These are phyloP conservation scores for Furcifer pardalis DNA, from an alignment of 2,797 vertebrate genomes.

Conservation along the genomic window DNA sequence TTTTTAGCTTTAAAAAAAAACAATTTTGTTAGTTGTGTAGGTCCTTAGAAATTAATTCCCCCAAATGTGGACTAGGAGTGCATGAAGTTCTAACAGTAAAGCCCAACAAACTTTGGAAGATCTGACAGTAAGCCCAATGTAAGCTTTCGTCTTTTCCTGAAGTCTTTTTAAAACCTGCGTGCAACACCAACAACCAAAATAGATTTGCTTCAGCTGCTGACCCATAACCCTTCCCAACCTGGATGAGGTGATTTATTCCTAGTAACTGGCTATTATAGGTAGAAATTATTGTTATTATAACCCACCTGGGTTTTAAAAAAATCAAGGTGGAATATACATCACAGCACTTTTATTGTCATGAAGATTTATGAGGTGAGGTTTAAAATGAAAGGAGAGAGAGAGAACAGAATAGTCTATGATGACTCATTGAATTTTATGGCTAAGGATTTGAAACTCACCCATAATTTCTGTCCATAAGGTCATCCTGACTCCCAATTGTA, in stretches of 20 bases:
- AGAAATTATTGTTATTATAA: too few species aligned
- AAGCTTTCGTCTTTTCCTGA: background rate
- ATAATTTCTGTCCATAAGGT: background rate
- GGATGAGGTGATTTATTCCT: background rate
- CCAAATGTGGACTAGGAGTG: background rate
- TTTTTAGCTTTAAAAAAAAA: background rate
- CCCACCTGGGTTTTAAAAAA: background rate
- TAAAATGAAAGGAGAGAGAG: too few species aligned
- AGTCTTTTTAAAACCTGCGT: background rate
- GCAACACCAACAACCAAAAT: background rate
- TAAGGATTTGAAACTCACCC: background rate
- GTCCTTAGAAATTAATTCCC: background rate
- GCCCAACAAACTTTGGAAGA: background rate
- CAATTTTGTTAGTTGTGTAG: background rate
- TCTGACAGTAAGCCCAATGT: background rate
- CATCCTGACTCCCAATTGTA: too few species aligned
- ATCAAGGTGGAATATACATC: background rate
- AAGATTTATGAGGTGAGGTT: too few species aligned
- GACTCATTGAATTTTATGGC: background rate
- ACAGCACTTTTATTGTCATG: too few species aligned
- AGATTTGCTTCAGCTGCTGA: background rate
- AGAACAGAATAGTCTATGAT: background rate
- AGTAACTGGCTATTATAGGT: background rate
- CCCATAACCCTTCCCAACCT: background rate
- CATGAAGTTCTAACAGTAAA: background rate